Evolutionary conservation across 2,113 vertebrate species (phyloP).

Genomic region (Cyprinodon tularosa): DNA sequence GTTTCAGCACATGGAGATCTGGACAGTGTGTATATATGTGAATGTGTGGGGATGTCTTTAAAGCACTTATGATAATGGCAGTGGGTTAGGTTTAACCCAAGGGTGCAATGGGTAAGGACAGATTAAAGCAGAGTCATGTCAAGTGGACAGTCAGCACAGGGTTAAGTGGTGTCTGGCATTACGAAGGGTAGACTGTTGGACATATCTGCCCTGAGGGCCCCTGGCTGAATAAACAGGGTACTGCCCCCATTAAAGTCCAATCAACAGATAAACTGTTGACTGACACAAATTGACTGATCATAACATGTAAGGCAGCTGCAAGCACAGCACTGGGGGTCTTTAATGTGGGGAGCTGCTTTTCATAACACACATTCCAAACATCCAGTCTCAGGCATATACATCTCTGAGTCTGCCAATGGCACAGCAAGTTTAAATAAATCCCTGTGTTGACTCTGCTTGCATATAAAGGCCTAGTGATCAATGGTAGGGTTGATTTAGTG

Average conservation of each 20-base stretch:
- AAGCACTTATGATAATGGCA: conserved; percentile 15
- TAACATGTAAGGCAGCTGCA: conserved; percentile 12
- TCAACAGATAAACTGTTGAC: conserved; percentile 52
- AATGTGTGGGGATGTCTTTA: not conserved
- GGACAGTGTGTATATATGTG: conserved; percentile 14
- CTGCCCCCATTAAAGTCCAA: conserved; percentile 58
- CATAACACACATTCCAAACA: conserved; percentile 20
- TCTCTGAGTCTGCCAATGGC: conserved; percentile 17
- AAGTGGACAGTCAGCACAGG: conserved; percentile 36
- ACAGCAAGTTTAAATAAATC: conserved; percentile 28
- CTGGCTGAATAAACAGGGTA: conserved; percentile 45
- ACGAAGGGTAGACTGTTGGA: not conserved
- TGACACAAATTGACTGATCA: conserved; percentile 48
- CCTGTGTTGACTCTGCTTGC: not conserved
- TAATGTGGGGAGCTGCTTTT: conserved; percentile 13
- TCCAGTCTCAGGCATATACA: conserved; percentile 3
- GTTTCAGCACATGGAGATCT: conserved; percentile 65
- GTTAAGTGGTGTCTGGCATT: conserved; percentile 54
- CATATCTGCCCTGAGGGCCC: conserved; percentile 40
- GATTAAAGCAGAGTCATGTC: conserved; percentile 46
- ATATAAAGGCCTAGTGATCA: conserved; percentile 1
- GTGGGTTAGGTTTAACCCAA: conserved; percentile 25
- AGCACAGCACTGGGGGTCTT: conserved; percentile 20
- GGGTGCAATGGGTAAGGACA: conserved; percentile 16
- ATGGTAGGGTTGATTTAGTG: conserved; percentile 13